These are phyloP conservation scores for Axea sp. DNA, from an alignment of 2,888 invertebrate species.

Conservation along the genomic window DNA sequence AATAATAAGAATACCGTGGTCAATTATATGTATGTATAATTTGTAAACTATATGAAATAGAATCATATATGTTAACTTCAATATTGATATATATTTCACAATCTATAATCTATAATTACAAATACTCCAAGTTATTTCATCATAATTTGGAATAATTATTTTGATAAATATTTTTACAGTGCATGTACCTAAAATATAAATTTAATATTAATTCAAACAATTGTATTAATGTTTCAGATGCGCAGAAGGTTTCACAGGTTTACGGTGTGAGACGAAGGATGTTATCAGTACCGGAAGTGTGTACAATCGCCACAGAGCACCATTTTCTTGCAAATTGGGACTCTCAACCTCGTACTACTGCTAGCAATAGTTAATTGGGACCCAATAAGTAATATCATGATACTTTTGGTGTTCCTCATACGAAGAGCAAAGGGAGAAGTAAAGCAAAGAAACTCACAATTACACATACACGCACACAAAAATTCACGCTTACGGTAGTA, in stretches of 20 bases:
- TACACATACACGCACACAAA: constrained; percentile 27
- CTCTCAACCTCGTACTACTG: constrained; percentile 89
- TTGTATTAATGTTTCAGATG: constrained; percentile 81
- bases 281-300: constrained; percentile 88
- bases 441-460: constrained; percentile 14
- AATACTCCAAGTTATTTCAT: too few species aligned
- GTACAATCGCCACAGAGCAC: constrained; percentile 83
- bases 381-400: constrained; percentile 71
- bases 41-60: too few species aligned
- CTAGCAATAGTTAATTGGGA: constrained; percentile 81
- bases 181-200: too few species aligned
- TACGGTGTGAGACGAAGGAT: constrained; percentile 90
- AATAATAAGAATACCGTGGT: too few species aligned
- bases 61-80: too few species aligned
- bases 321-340: constrained; percentile 89
- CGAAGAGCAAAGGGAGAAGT: constrained; percentile 38
- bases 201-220: neutral
- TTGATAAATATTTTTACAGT: too few species aligned
- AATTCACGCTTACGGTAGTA: constrained; percentile 33
- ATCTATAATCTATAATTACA: too few species aligned
- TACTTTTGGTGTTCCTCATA: constrained; percentile 66
- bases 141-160: too few species aligned
- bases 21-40: too few species aligned
- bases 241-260: constrained; percentile 89
- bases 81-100: too few species aligned